These are phyloP conservation scores for Caranx melampygus DNA, from an alignment of 2,113 vertebrate genomes.

Conservation along the genomic window DNA sequence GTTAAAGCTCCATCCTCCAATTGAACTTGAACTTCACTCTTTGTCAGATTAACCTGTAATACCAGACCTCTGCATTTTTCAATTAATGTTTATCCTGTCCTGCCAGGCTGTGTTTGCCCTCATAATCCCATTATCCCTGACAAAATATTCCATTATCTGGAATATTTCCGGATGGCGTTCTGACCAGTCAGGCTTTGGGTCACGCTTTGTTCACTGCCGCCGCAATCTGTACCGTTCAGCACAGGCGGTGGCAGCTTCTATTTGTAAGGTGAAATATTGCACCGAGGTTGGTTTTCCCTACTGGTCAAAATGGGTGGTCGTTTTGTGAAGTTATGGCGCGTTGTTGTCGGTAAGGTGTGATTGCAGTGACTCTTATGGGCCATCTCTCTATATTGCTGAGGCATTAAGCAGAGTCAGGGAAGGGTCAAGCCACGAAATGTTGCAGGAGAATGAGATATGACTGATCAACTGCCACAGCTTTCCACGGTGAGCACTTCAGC, in stretches of 20 bases:
- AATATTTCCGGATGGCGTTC: slow-evolving; percentile 56
- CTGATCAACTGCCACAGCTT: slow-evolving; percentile 34
- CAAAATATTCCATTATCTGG: slow-evolving; percentile 70
- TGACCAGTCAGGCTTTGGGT: slow-evolving; percentile 47
- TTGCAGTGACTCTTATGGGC: slow-evolving; percentile 71
- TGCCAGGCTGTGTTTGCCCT: slow-evolving; percentile 53
- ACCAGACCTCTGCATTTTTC: slow-evolving; percentile 48
- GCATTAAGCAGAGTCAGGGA: slow-evolving; percentile 74
- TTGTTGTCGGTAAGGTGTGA: slow-evolving; percentile 74
- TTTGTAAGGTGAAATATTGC: slow-evolving; percentile 55
- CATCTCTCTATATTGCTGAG: slow-evolving; percentile 69
- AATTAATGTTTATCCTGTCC: slow-evolving; percentile 64
- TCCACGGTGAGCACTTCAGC: slow-evolving; percentile 46
- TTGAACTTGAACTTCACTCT: slow-evolving; percentile 53
- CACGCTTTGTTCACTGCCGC: slow-evolving; percentile 22
- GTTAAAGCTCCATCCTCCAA: slow-evolving; percentile 47
- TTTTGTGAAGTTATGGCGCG: slow-evolving; percentile 69
- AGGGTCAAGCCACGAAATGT: slow-evolving; percentile 65
- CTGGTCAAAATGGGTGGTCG: slow-evolving; percentile 62
- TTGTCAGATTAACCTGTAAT: slow-evolving; percentile 65
- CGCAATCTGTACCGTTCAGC: slow-evolving; percentile 28
- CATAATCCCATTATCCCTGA: slow-evolving; percentile 72
- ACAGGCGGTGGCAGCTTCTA: slow-evolving; percentile 34
- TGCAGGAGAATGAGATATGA: slow-evolving; percentile 39
- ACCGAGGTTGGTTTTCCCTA: slow-evolving; percentile 44